Evolutionary conservation across 35 echinoderm and acorn worm species (phyloP).

Genomic region (Stichopus chloronotus): DNA sequence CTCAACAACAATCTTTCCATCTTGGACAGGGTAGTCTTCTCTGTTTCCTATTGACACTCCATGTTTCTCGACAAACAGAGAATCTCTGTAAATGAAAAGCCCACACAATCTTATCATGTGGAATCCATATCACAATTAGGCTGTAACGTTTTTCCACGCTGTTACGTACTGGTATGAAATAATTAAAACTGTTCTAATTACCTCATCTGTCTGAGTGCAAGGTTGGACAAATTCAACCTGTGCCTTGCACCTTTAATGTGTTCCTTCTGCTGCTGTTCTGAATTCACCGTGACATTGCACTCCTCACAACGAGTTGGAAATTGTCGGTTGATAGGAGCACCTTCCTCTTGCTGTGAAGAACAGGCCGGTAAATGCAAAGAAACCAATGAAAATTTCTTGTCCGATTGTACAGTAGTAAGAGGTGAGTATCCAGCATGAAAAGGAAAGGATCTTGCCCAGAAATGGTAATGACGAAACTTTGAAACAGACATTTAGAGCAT

Average conservation of each 20-base stretch:
- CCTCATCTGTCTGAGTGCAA: not conserved
- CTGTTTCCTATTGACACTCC: not conserved
- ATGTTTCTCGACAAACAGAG: not conserved
- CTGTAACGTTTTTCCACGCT: too few relatives aligned
- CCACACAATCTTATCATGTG: too few relatives aligned
- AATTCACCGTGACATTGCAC: not conserved
- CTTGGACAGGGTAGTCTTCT: not conserved
- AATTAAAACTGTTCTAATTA: not conserved
- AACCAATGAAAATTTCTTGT: too few relatives aligned
- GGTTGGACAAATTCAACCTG: conserved; percentile 22
- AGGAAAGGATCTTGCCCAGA: too few relatives aligned
- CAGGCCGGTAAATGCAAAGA: not conserved
- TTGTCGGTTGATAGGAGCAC: not conserved
- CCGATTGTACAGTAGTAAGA: too few relatives aligned
- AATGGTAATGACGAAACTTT: too few relatives aligned
- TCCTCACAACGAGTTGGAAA: not conserved
- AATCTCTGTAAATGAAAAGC: not conserved
- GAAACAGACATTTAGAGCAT: too few relatives aligned
- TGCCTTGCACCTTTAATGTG: not conserved
- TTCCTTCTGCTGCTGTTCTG: not conserved
- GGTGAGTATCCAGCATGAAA: too few relatives aligned
- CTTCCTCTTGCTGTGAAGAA: not conserved
- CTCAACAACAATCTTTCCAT: not conserved
- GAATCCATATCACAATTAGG: too few relatives aligned
- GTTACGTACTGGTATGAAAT: too few relatives aligned